phyloP scores from a whole-genome alignment of 1,140 invertebrate genomes.

The Vanessa tameamea region DNA sequence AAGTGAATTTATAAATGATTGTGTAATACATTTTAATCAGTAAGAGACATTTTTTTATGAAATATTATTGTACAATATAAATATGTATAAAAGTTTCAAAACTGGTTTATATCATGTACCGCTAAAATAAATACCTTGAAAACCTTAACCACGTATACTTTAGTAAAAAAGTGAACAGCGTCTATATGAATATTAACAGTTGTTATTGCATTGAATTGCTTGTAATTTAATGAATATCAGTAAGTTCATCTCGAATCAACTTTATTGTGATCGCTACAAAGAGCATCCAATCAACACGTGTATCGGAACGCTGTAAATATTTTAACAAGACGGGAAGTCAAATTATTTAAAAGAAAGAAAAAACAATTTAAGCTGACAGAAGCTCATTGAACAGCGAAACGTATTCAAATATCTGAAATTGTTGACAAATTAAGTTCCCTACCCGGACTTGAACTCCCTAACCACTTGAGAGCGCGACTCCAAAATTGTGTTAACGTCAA shows the following conservation, averaged over 20 bases:
- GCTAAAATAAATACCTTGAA: too few relatives aligned
- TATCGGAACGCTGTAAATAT: constrained; percentile 38
- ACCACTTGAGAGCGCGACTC: constrained; percentile 74
- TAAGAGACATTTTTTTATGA: too few relatives aligned
- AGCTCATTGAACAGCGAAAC: constrained; percentile 77
- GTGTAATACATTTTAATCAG: too few relatives aligned
- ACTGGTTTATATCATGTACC: too few relatives aligned
- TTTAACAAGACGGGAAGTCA: constrained; percentile 46
- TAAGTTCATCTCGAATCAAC: background rate
- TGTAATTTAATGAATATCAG: background rate
- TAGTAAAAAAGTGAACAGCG: too few relatives aligned
- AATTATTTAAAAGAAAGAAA: constrained; percentile 73
- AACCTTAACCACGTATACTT: too few relatives aligned
- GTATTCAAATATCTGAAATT: constrained; percentile 81
- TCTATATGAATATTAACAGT: too few relatives aligned
- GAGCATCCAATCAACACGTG: constrained; percentile 6
- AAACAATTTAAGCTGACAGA: constrained; percentile 78
- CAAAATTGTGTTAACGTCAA: constrained; percentile 63
- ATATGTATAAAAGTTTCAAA: too few relatives aligned
- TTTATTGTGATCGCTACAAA: background rate
- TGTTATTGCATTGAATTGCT: too few relatives aligned
- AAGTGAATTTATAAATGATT: too few relatives aligned
- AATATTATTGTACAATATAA: too few relatives aligned
- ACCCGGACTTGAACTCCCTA: constrained; percentile 69
- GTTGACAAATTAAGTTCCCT: constrained; percentile 81